phyloP scores from a whole-genome alignment of 2,888 invertebrate species.

The Palloptera scutellata region DNA sequence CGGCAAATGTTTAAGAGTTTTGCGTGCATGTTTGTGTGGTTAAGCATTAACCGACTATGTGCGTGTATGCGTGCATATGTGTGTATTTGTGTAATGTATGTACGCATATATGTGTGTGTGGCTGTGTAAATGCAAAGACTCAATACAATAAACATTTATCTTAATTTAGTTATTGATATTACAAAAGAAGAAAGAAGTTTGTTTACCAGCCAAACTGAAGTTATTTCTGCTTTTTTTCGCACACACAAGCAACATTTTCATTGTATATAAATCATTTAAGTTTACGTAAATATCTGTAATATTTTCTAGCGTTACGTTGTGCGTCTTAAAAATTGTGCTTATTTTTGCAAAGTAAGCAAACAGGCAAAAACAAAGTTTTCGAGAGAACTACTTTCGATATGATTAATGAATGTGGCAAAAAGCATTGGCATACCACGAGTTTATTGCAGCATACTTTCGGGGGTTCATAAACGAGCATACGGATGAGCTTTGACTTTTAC shows the following conservation, averaged over 20 bases:
- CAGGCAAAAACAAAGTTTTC: too few relatives aligned
- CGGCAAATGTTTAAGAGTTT: slow-evolving; percentile 14
- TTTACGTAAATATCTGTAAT: too few relatives aligned
- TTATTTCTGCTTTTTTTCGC: slow-evolving; percentile 10
- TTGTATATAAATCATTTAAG: background rate
- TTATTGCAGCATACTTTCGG: too few relatives aligned
- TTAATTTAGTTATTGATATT: slow-evolving; percentile 59
- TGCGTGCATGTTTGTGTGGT: slow-evolving; percentile 5
- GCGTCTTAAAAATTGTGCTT: too few relatives aligned
- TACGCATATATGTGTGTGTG: too few relatives aligned
- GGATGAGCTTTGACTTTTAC: too few relatives aligned
- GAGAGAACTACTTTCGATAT: background rate
- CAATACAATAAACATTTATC: slow-evolving; percentile 54
- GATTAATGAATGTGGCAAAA: slow-evolving; percentile 10
- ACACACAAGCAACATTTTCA: background rate
- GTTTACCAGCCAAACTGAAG: slow-evolving; percentile 34
- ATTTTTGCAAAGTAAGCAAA: too few relatives aligned
- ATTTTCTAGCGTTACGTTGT: too few relatives aligned
- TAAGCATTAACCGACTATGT: background rate
- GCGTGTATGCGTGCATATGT: background rate
- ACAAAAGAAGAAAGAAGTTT: slow-evolving; percentile 34
- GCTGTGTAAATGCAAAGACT: slow-evolving; percentile 29
- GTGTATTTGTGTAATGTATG: too few relatives aligned
- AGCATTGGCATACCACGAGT: too few relatives aligned
- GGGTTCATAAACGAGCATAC: too few relatives aligned